Evolutionary conservation across 2,797 vertebrate species (phyloP).

Genomic region (Phoxinus dragarum): DNA sequence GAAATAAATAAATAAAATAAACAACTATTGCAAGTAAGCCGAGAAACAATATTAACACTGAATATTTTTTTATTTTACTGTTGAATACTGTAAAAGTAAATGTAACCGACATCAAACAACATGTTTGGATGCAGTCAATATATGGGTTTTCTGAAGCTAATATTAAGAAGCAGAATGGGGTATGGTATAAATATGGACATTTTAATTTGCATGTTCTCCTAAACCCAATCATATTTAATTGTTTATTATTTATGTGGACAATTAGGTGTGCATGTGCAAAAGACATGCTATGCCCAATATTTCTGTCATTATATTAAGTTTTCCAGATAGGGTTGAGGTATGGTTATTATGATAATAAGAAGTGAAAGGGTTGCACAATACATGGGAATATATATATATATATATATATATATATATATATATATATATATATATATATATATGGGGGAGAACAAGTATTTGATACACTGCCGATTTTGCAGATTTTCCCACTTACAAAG

Average conservation of each 20-base stretch:
- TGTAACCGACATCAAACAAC: background rate
- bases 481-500: too few species aligned
- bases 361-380: background rate
- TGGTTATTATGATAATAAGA: background rate
- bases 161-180: background rate
- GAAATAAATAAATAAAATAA: background rate
- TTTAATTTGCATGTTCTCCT: background rate
- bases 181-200: background rate
- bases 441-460: too few species aligned
- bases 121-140: background rate
- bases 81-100: background rate
- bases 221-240: background rate
- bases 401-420: too few species aligned
- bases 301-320: background rate
- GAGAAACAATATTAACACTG: background rate
- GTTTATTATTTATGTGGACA: background rate
- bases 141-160: background rate
- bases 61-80: too few species aligned
- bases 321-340: background rate
- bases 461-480: too few species aligned
- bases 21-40: background rate
- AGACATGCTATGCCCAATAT: background rate
- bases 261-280: background rate
- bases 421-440: too few species aligned
- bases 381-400: too few species aligned